Evolutionary conservation across 2,888 invertebrate species (phyloP).

Genomic region (Thera obeliscata): DNA sequence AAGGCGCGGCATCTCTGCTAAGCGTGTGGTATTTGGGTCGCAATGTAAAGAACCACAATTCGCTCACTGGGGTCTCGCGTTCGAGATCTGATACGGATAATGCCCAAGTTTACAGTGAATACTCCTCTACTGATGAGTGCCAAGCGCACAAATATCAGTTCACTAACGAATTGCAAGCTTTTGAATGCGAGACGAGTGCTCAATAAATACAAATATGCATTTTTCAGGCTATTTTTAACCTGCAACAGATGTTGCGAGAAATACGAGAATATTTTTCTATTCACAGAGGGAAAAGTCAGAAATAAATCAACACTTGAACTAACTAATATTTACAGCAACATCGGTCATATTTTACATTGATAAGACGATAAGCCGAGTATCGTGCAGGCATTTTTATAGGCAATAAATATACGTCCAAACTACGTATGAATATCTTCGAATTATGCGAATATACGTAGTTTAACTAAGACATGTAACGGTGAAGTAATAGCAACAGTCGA

Average conservation of each 20-base stretch:
- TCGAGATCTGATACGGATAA: constrained; percentile 24
- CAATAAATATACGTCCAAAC: constrained; percentile 55
- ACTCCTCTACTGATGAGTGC: constrained; percentile 16
- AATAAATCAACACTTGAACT: constrained; percentile 34
- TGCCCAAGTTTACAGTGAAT: constrained; percentile 18
- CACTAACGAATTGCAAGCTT: constrained; percentile 11
- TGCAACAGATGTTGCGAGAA: background rate
- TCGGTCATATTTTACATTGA: constrained; percentile 55
- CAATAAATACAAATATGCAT: constrained; percentile 13
- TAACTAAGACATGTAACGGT: constrained; percentile 77
- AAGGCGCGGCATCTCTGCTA: background rate
- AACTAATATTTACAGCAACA: constrained; percentile 50
- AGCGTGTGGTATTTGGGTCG: constrained; percentile 31
- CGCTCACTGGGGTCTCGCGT: constrained; percentile 24
- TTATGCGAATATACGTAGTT: constrained; percentile 67
- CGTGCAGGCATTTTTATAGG: constrained; percentile 57
- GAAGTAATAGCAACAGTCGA: constrained; percentile 73
- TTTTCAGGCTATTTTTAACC: background rate
- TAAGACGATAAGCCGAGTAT: constrained; percentile 57
- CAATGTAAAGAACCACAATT: constrained; percentile 37
- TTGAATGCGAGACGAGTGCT: constrained; percentile 16
- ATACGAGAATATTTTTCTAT: constrained; percentile 3
- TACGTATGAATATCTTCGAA: constrained; percentile 62
- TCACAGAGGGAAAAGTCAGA: constrained; percentile 14
- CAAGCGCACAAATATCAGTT: constrained; percentile 5